Percentiles rank a stretch among this genome's conserved stretches.
Conservation (phyloP, 2,888 invertebrate species). For the Thecophora atra region DNA sequence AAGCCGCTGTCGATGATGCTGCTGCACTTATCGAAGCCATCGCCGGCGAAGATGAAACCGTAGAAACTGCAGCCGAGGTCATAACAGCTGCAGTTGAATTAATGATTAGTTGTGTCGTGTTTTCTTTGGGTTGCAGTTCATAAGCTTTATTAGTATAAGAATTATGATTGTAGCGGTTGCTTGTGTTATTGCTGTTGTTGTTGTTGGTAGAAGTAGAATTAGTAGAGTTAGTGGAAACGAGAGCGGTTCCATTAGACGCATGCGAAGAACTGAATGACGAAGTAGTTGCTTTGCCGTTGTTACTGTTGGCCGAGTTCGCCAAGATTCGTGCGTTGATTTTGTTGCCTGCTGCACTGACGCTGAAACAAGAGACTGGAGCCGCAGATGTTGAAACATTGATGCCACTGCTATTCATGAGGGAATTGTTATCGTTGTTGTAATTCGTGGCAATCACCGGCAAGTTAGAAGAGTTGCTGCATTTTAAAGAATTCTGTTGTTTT, state of each 20-base stretch:
- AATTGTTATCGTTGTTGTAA: conserved; percentile 23
- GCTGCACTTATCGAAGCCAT: conserved; percentile 42
- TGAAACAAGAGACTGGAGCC: conserved; percentile 60
- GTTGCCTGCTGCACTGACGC: conserved; percentile 54
- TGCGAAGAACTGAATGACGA: conserved; percentile 34
- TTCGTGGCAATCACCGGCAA: conserved; percentile 33
- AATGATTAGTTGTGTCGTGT: conserved; percentile 47
- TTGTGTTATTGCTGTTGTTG: conserved; percentile 42
- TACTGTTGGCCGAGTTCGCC: conserved; percentile 47
- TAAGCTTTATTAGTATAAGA: conserved; percentile 44
- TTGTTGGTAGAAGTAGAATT: conserved; percentile 35
- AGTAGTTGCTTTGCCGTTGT: conserved; percentile 27
- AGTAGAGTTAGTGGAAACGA: conserved; percentile 36
- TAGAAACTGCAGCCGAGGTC: conserved; percentile 40
- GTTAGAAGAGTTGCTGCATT: conserved; percentile 18
- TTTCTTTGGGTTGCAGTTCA: conserved; percentile 38
- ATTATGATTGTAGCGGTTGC: conserved; percentile 43
- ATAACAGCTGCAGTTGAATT: conserved; percentile 49
- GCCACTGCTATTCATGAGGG: neutral
- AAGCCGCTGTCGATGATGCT: conserved; percentile 40
- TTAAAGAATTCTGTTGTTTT: conserved; percentile 44
- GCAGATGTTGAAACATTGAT: conserved; percentile 40
- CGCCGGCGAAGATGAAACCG: conserved; percentile 31
- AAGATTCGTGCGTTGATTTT: conserved; percentile 60
- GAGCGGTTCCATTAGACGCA: conserved; percentile 35